Conservation (phyloP, 2,113 vertebrate genomes). For the Coptodon rendalli region DNA sequence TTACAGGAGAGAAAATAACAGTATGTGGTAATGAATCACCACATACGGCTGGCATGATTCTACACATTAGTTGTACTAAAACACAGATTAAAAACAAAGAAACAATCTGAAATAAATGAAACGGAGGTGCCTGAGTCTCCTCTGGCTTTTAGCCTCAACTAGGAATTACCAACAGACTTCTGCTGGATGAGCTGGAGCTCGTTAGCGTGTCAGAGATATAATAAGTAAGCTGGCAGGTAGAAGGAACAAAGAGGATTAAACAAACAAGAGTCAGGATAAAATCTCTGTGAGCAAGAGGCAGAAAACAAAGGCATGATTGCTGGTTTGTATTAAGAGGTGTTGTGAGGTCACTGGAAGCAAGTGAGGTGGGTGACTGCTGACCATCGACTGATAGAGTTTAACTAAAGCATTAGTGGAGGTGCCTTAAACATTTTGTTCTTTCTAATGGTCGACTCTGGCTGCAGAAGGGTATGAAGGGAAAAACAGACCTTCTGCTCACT, state of each 20-base stretch:
- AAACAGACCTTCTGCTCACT: not conserved
- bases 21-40: not conserved
- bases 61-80: not conserved
- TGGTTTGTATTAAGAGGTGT: not conserved
- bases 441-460: not conserved
- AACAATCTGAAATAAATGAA: not conserved
- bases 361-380: not conserved
- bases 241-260: slow-evolving; percentile 7
- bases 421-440: not conserved
- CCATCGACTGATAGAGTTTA: not conserved
- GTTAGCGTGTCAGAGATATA: not conserved
- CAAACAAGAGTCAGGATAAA: not conserved
- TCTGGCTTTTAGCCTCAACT: not conserved
- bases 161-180: not conserved
- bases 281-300: not conserved
- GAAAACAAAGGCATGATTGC: not conserved
- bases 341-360: not conserved
- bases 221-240: not conserved
- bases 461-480: not conserved
- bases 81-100: not conserved
- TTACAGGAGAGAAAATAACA: not conserved
- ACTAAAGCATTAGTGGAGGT: not conserved
- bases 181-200: not conserved
- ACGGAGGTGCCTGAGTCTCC: not conserved
- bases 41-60: not conserved